Evolutionary conservation across 1,140 invertebrate species (phyloP), one percentile per base, ranked within the genome.

Genomic region (Drosophila novamexicana): DNA sequence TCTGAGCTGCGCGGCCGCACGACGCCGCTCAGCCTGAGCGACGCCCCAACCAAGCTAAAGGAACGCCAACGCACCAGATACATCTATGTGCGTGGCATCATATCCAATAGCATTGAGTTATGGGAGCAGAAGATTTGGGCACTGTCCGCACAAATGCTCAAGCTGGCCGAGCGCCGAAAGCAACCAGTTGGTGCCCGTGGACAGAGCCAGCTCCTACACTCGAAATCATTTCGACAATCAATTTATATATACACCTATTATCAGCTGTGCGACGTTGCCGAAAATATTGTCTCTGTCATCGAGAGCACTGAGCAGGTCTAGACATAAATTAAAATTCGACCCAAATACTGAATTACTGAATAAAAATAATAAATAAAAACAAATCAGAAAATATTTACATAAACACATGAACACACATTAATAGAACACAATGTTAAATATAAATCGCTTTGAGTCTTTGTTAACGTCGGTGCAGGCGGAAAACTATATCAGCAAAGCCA

Each of bases 261-360:
- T 10, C 36, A 67, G 1, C 16, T 91, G 9, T 77, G 83, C 9
- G 57, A 73, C 16, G 50, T 79, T 14, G 57, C 56, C 1, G 86
- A 91, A 42, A 79, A 90, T 10, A 76, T 90, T 47, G 85, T 72
- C 0, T 85, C 90, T 7, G 73, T 85, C 5, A 90, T 91, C 18
- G 86, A 91, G 37, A 81, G 83, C 50, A 74, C 76, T 29, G 40
- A 57, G 39, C n/a, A 53, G 34, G 56, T 68, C 7, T 79, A 86
- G n/a, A 49, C 6, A 3, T 16, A 50, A 57, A 47, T 5, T 29
- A 61, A 34, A 29, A 22, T 39, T 8, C 3, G 6, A 34, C 7
- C 7, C 0, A 6, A 1, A 42, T 34, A 42, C 7, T 40, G 6
- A 8, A 42, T 1, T 47, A 14, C 9, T 40, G 22, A 52, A 52